Evolutionary conservation across 30 jellyfish, hydroid and myxozoan genomes (phyloP), one percentile per base, ranked within the genome.

Genomic region (Turritopsis rubra): DNA sequence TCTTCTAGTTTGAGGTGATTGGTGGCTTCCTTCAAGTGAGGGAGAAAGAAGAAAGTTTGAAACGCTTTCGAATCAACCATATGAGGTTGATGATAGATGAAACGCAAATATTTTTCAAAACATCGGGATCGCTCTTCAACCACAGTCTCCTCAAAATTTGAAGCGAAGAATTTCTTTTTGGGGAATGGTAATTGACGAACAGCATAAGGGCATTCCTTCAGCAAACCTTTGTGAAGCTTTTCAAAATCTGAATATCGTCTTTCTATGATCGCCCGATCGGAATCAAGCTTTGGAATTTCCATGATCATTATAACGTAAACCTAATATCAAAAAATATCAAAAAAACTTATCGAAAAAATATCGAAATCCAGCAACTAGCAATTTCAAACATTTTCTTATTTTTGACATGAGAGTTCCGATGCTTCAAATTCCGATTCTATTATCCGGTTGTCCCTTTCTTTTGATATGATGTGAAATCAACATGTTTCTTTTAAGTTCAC

Each of bases 231-330:
- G 79, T 92, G 98, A 24, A 92, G 86, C 31, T 72, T 83, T 60
- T 28, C 53, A 75, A 92, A 92, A 71, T 92, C 96, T 66, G 88
- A 79, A 82, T 78, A 92, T 19, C 98, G 88, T 25, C 98, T 77
- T 31, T 92, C 98, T 28, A 92, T 88, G 52, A 87, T 81, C 21
- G 96, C 96, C 78, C 82, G 90, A 72, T 92, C 96, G 17, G 93
- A 65, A 85, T 92, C 98, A 75, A 87, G 76, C 73, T 81, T 86
- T 53, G 95, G 90, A 25, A 76, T 96, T 72, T 92, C 96, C 98
- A 92, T 84, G 0, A 92, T 86, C 25, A 87, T 81, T 29, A 92
- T 78, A 28, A 95, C 81, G 66, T 92, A 92, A 21, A 83, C 83
- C 98, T 91, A 75, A 52, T 60, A 83, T 16, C 76, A 74, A 19